Evolutionary conservation across 2,113 vertebrate genomes (phyloP).

Genomic region (Triplophysa rosa): DNA sequence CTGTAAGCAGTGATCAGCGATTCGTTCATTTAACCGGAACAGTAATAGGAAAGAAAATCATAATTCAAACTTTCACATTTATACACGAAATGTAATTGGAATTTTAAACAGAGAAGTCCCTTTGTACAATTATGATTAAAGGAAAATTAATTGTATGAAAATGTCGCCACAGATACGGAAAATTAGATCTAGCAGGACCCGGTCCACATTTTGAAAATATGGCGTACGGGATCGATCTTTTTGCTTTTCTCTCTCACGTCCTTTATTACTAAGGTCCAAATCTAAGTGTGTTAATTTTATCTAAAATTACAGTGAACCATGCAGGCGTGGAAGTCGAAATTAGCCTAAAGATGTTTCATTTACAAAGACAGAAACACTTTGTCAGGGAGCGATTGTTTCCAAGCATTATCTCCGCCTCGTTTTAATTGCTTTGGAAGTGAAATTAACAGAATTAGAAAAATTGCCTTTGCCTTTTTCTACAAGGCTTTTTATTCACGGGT

Average conservation of each 20-base stretch:
- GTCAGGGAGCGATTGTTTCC: constrained; percentile 85
- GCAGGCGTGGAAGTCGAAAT: constrained; percentile 82
- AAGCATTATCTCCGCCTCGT: constrained; percentile 85
- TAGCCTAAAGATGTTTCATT: constrained; percentile 89
- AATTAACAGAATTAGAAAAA: constrained; percentile 98
- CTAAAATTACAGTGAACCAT: constrained; percentile 78
- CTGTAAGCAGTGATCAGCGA: constrained; percentile 72
- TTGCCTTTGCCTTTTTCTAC: constrained; percentile 84
- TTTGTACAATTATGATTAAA: constrained; percentile 86
- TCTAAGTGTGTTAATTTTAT: constrained; percentile 89
- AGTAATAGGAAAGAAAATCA: constrained; percentile 78
- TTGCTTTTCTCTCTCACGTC: constrained; percentile 53
- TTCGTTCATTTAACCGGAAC: constrained; percentile 76
- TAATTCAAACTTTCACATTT: constrained; percentile 77
- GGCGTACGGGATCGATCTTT: constrained; percentile 74
- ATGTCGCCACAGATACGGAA: constrained; percentile 80
- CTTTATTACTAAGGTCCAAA: constrained; percentile 74
- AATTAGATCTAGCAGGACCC: constrained; percentile 76
- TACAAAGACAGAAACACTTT: constrained; percentile 88
- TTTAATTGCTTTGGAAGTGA: constrained; percentile 98
- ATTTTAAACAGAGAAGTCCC: constrained; percentile 75
- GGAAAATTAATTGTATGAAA: constrained; percentile 85
- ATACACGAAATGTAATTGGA: constrained; percentile 81
- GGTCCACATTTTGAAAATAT: constrained; percentile 78
- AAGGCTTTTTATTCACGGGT: constrained; percentile 88